These are phyloP conservation scores for Heterochromis multidens DNA, from an alignment of 2,113 vertebrate genomes.

Conservation along the genomic window DNA sequence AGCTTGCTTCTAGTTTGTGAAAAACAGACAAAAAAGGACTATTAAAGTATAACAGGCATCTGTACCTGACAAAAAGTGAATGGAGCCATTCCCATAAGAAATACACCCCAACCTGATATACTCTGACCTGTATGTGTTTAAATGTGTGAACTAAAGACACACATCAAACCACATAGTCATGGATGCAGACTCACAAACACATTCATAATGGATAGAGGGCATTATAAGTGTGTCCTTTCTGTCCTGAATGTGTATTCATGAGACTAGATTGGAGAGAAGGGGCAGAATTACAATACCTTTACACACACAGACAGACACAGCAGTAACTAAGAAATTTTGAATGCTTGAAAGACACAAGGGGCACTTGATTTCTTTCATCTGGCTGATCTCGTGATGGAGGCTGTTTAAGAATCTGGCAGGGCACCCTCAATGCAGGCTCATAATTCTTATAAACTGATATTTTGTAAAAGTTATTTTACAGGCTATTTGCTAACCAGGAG, in stretches of 20 bases:
- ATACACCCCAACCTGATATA: not conserved
- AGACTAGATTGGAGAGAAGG: conserved; percentile 40
- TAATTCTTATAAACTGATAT: not conserved
- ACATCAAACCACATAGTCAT: not conserved
- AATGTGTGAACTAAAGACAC: conserved; percentile 38
- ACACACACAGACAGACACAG: not conserved
- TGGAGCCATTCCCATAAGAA: conserved; percentile 31
- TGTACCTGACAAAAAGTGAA: conserved; percentile 26
- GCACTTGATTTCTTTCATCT: conserved; percentile 25
- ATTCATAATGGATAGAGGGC: conserved; percentile 57
- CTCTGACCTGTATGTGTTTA: not conserved
- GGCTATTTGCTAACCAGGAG: not conserved
- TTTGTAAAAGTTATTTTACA: not conserved
- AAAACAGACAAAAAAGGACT: not conserved
- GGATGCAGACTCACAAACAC: conserved; percentile 33
- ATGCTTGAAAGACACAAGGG: conserved; percentile 27
- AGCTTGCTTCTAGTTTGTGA: not conserved
- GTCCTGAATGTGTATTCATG: conserved; percentile 55
- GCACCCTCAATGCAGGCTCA: not conserved
- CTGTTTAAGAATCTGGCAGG: not conserved
- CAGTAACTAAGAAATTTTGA: conserved; percentile 17
- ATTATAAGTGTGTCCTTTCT: conserved; percentile 53
- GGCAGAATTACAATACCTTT: conserved; percentile 46
- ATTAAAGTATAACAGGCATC: not conserved
- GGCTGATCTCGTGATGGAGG: not conserved